Evolutionary conservation across 2,888 invertebrate genomes (phyloP).

Genomic region (Melanotus villosus): DNA sequence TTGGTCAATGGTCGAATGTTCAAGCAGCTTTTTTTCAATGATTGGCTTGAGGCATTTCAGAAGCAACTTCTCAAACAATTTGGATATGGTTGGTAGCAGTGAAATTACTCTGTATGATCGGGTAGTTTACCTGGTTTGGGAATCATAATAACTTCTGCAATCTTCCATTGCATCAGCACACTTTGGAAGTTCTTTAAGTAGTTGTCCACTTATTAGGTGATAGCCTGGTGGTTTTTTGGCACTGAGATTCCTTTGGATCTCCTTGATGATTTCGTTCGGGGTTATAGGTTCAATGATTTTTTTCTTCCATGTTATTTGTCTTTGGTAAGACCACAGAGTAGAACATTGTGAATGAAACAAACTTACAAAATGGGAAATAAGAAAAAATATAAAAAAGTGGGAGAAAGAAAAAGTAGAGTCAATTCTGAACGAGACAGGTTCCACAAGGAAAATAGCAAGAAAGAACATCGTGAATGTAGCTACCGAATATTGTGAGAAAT

Average conservation of each 20-base stretch:
- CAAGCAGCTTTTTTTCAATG: background rate
- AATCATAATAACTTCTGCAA: conserved; percentile 36
- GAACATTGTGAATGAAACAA: too few species aligned
- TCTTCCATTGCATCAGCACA: conserved; percentile 54
- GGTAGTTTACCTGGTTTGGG: conserved; percentile 51
- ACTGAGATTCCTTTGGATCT: conserved; percentile 39
- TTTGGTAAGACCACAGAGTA: too few species aligned
- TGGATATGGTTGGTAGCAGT: too few species aligned
- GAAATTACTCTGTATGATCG: background rate
- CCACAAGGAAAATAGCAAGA: too few species aligned
- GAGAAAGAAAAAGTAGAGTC: too few species aligned
- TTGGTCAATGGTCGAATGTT: background rate
- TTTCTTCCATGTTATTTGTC: too few species aligned
- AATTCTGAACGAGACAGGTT: too few species aligned
- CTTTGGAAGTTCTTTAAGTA: conserved; percentile 54
- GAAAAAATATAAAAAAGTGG: too few species aligned
- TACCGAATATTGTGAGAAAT: too few species aligned
- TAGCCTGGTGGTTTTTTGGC: conserved; percentile 51
- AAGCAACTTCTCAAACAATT: too few species aligned
- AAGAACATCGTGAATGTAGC: too few species aligned
- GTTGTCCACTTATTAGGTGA: conserved; percentile 53
- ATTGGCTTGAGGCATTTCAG: background rate
- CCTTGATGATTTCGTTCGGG: conserved; percentile 25
- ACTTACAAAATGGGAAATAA: too few species aligned
- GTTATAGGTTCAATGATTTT: conserved; percentile 1